Conservation (phyloP, 2,888 invertebrate species). For the Drosophila leonis region DNA sequence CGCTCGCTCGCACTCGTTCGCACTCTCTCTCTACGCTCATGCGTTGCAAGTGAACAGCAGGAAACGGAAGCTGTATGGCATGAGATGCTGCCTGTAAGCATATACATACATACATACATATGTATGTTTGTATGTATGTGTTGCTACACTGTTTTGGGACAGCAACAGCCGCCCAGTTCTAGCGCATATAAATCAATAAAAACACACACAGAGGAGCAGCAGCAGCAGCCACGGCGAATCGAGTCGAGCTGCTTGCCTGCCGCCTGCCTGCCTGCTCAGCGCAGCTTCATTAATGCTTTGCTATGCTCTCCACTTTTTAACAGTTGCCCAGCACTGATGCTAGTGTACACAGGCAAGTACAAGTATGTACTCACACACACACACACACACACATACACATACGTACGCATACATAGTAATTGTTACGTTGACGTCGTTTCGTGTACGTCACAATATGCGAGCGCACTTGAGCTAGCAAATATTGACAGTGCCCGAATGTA, state of each 20-base stretch:
- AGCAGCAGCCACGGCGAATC: slow-evolving; percentile 52
- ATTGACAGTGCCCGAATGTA: slow-evolving; percentile 59
- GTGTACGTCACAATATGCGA: slow-evolving; percentile 47
- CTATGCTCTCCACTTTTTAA: slow-evolving; percentile 48
- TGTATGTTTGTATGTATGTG: slow-evolving; percentile 36
- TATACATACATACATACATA: neutral
- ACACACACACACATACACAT: slow-evolving; percentile 14
- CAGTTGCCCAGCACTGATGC: slow-evolving; percentile 39
- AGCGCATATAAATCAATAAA: slow-evolving; percentile 82
- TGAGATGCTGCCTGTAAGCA: slow-evolving; percentile 37
- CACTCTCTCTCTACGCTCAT: slow-evolving; percentile 34
- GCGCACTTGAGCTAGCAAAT: slow-evolving; percentile 62
- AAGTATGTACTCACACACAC: slow-evolving; percentile 23
- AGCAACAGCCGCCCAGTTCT: slow-evolving; percentile 66
- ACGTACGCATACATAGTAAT: slow-evolving; percentile 33
- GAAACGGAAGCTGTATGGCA: slow-evolving; percentile 69
- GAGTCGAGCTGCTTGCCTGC: slow-evolving; percentile 27
- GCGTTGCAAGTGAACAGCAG: slow-evolving; percentile 64
- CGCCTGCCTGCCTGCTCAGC: slow-evolving; percentile 21
- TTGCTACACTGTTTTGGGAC: slow-evolving; percentile 65
- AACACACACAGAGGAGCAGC: slow-evolving; percentile 33
- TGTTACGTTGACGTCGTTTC: slow-evolving; percentile 54
- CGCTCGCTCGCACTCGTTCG: slow-evolving; percentile 10
- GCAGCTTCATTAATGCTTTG: slow-evolving; percentile 60
- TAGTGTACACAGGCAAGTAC: slow-evolving; percentile 35